Evolutionary conservation across 2,888 invertebrate species (phyloP).

Genomic region (Eupithecia centaureata): DNA sequence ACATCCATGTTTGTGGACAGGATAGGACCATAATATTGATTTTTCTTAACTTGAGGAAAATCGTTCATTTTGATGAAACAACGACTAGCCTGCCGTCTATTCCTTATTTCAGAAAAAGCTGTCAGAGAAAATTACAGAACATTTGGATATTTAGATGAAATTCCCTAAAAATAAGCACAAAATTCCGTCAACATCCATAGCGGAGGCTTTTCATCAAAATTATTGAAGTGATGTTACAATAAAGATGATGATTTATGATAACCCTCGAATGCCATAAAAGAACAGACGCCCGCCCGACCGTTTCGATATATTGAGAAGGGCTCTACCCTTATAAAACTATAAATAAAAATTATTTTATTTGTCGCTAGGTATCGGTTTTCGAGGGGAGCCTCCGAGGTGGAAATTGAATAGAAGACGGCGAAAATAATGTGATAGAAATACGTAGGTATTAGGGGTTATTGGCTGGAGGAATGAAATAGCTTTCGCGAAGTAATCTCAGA

Average conservation of each 20-base stretch:
- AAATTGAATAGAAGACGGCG: constrained; percentile 23
- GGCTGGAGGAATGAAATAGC: constrained; percentile 5
- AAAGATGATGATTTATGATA: constrained; percentile 58
- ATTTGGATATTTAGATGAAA: constrained; percentile 18
- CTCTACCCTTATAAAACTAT: constrained; percentile 44
- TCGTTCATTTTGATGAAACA: neutral
- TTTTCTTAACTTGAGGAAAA: neutral
- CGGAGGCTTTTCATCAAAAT: constrained; percentile 37
- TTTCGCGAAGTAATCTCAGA: neutral
- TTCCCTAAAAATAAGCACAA: constrained; percentile 17
- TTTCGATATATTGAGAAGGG: constrained; percentile 41
- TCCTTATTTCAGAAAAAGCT: neutral
- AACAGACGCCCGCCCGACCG: constrained; percentile 41
- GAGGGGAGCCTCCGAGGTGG: constrained; percentile 11
- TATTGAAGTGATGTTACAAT: constrained; percentile 43
- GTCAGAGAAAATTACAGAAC: constrained; percentile 4
- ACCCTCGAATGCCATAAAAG: constrained; percentile 52
- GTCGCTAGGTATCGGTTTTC: constrained; percentile 25
- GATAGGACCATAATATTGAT: no score
- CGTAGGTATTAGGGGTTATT: constrained; percentile 10
- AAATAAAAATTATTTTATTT: constrained; percentile 38
- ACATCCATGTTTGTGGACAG: no score
- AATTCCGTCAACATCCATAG: constrained; percentile 28
- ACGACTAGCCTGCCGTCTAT: neutral
- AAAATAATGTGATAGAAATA: constrained; percentile 13